Evolutionary conservation across 92 coral and sea anemone genomes (phyloP).

Genomic region (Porites rus): DNA sequence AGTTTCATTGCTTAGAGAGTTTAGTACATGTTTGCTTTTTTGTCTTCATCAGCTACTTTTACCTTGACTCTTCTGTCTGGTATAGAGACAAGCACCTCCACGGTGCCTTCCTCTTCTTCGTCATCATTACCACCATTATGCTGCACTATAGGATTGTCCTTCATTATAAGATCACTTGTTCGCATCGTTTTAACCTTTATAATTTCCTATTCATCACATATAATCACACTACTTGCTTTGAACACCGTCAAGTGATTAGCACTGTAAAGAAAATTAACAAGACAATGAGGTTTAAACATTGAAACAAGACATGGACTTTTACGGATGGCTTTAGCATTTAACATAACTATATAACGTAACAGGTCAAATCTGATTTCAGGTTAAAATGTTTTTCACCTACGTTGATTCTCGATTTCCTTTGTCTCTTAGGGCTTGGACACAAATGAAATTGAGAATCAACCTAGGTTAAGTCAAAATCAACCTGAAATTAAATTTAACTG

Average conservation of each 20-base stretch:
- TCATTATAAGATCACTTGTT: constrained; percentile 20
- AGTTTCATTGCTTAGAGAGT: too few species aligned
- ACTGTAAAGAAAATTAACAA: neutral
- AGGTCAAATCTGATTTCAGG: too few species aligned
- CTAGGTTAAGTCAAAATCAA: too few species aligned
- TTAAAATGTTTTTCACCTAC: too few species aligned
- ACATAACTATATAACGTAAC: too few species aligned
- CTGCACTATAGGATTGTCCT: constrained; percentile 24
- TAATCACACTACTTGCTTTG: neutral
- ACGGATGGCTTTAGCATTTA: too few species aligned
- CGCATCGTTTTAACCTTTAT: neutral
- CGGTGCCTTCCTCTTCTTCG: neutral
- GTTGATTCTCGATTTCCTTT: too few species aligned
- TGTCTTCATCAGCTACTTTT: neutral
- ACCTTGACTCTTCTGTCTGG: constrained; percentile 39
- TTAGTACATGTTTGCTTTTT: too few species aligned
- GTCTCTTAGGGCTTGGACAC: too few species aligned
- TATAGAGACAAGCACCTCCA: constrained; percentile 41
- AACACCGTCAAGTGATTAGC: neutral
- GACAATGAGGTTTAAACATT: neutral
- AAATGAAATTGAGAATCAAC: too few species aligned
- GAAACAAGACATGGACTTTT: too few species aligned
- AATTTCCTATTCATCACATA: neutral
- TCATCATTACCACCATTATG: constrained; percentile 15
- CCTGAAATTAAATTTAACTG: too few species aligned